Percentiles rank a stretch among this genome's conserved stretches.
Conservation (phyloP, 23 tunicate species). For the Ciona savignyi region DNA sequence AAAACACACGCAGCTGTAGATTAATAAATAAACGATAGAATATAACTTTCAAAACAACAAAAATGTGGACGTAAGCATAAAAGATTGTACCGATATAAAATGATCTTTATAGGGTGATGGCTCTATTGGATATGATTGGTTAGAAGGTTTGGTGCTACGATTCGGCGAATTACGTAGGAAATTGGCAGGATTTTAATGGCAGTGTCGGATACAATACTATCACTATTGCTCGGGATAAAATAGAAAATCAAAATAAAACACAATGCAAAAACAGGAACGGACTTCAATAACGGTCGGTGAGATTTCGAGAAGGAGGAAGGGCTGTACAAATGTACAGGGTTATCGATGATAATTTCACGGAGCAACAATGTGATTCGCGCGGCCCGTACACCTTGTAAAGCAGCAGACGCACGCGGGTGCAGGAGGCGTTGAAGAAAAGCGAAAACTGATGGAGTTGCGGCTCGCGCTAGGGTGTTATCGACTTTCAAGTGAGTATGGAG, state of each 20-base stretch:
- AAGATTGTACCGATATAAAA: background rate
- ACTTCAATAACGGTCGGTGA: background rate
- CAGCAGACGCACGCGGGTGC: background rate
- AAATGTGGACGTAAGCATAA: background rate
- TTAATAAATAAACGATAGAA: background rate
- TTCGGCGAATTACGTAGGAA: background rate
- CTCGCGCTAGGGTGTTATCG: no score
- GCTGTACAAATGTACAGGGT: background rate
- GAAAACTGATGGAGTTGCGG: no score
- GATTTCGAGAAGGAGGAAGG: background rate
- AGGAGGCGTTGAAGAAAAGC: no score
- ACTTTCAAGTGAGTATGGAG: no score
- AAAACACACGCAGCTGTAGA: background rate
- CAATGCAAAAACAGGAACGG: background rate
- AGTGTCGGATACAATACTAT: background rate
- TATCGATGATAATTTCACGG: background rate
- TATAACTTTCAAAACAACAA: background rate
- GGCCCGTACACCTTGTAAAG: background rate
- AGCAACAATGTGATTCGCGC: background rate
- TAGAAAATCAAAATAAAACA: background rate
- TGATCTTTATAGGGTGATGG: background rate
- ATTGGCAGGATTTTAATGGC: background rate
- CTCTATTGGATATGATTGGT: background rate
- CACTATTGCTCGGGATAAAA: background rate
- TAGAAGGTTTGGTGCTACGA: background rate